These are phyloP conservation scores for Enteromius trimaculatus DNA, from an alignment of 2,797 vertebrate species.

Conservation along the genomic window DNA sequence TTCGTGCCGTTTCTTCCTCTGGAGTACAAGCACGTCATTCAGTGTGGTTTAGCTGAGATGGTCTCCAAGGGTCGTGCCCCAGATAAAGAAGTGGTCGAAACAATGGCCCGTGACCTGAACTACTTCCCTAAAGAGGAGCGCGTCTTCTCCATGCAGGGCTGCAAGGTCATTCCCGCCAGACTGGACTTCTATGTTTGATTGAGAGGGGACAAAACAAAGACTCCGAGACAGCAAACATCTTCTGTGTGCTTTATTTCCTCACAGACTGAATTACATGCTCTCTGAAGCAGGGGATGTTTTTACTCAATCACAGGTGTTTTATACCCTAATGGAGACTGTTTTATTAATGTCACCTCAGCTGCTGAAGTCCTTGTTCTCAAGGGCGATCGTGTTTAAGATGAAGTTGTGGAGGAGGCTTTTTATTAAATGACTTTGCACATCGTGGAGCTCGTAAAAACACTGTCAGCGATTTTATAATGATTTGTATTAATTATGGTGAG, in stretches of 20 bases:
- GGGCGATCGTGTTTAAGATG: background rate
- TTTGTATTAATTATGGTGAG: conserved; percentile 6
- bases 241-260: background rate
- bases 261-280: background rate
- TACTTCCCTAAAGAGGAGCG: conserved; percentile 87
- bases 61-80: conserved; percentile 51
- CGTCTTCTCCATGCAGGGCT: conserved; percentile 89
- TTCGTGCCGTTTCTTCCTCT: conserved; percentile 93
- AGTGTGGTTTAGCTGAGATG: conserved; percentile 86
- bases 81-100: conserved; percentile 67
- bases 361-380: conserved; percentile 35
- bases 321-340: background rate
- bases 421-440: conserved; percentile 35
- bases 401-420: background rate
- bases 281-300: conserved; percentile 13
- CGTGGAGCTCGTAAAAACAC: conserved; percentile 3
- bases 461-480: background rate
- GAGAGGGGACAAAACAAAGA: background rate
- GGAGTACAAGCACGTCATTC: conserved; percentile 86
- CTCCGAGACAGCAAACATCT: background rate
- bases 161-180: conserved; percentile 88
- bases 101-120: conserved; percentile 82
- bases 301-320: conserved; percentile 31
- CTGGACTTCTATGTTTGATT: conserved; percentile 80
- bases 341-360: background rate